Evolutionary conservation across 1,140 invertebrate species (phyloP), one percentile per base, ranked within the genome.

Genomic region (Antheraea pernyi): DNA sequence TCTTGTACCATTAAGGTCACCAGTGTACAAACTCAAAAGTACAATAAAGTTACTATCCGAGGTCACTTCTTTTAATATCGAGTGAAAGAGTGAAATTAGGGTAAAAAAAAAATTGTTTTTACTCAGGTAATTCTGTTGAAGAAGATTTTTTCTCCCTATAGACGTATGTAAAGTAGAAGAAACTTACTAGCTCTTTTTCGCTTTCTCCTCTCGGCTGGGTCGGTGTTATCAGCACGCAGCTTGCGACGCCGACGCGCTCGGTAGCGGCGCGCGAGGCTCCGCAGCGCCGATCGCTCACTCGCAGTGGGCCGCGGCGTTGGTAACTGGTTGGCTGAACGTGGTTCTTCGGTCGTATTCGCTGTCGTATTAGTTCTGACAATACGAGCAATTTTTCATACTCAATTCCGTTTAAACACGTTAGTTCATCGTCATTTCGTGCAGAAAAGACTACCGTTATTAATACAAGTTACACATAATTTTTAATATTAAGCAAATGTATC

Each of bases 251-350:
- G 83, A 65, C 93, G 81, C 16, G 86, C 91, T 2, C 93, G 78
- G 83, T 96, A 96, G 9, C 95, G 94, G 6, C 95, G 93, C 0
- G 95, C 95, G 66, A 97, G 95, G 82, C 95, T 96, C 84, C 96
- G 94, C 65, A 97, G 94, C 16, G 95, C 95, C 39, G 95, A 94
- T 80, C 96, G 95, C 81, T 96, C 95, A 76, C 96, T 96, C 59
- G 94, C 93, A 7, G 95, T 94, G 4, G 89, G 87, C 58, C 94
- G 93, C 8, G 94, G 93, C 7, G 88, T 89, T 0, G 89, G 88
- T 62, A 95, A 88, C 71, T 94, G 91, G 70, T 93, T 93, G 19
- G 93, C 91, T 68, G 91, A 93, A 22, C 91, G 82, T 0, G 91
- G 91, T 69, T 93, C 92, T 70, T 86, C 82, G 78, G 81, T 88